A percentile compares a stretch with the other conserved stretches of the same genome.
Conservation (phyloP, 2,888 invertebrate genomes). For the Ochlodes sylvanus region DNA sequence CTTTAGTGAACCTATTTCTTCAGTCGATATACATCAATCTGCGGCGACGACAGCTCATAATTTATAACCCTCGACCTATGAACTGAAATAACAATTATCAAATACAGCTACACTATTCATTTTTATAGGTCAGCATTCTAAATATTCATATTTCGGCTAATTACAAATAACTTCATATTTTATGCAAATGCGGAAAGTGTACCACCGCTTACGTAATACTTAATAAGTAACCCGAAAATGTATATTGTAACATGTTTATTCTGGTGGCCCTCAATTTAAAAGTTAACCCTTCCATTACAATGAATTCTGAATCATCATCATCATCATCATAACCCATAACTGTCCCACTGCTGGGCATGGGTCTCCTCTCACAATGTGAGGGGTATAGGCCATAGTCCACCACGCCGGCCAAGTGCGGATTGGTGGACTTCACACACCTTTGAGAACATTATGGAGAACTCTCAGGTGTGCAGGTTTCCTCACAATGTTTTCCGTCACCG, state of each 20-base stretch:
- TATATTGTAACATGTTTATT: not conserved
- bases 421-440: too few species aligned
- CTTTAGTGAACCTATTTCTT: conserved; percentile 5
- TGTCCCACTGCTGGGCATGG: too few species aligned
- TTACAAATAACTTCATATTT: conserved; percentile 28
- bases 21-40: conserved; percentile 30
- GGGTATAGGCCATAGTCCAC: too few species aligned
- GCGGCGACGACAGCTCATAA: conserved; percentile 43
- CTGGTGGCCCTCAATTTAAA: not conserved
- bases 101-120: conserved; percentile 28
- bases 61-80: conserved; percentile 40
- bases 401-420: too few species aligned
- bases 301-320: not conserved
- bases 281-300: not conserved
- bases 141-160: conserved; percentile 27
- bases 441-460: too few species aligned
- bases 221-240: conserved; percentile 3
- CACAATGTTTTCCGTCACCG: too few species aligned
- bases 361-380: too few species aligned
- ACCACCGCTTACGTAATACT: conserved; percentile 7
- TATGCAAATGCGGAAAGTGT: conserved; percentile 7
- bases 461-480: too few species aligned
- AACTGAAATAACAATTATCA: conserved; percentile 40
- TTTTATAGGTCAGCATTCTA: conserved; percentile 11
- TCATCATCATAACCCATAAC: too few species aligned